Evolutionary conservation across 2,888 invertebrate species (phyloP).

Genomic region (Drosophila neutralis): DNA sequence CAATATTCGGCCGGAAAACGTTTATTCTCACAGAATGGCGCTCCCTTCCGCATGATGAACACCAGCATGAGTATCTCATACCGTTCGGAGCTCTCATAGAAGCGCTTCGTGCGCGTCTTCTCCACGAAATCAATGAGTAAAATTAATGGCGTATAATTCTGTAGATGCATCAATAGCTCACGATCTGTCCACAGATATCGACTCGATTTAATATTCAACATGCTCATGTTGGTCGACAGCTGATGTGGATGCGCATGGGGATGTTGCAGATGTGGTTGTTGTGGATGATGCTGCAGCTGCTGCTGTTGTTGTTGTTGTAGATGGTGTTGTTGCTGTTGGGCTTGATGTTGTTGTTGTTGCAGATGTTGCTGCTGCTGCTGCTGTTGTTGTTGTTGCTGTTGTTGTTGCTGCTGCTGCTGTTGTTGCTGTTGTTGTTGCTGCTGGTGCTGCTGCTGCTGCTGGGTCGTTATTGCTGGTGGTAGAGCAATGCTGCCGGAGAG

Average conservation of each 20-base stretch:
- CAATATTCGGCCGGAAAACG: slow-evolving; percentile 82
- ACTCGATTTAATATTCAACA: slow-evolving; percentile 57
- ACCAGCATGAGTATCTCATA: slow-evolving; percentile 81
- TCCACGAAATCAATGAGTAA: slow-evolving; percentile 81
- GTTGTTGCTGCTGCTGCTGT: slow-evolving; percentile 30
- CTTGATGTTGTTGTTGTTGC: slow-evolving; percentile 17
- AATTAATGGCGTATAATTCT: slow-evolving; percentile 80
- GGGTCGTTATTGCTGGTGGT: slow-evolving; percentile 13
- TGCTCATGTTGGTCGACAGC: slow-evolving; percentile 61
- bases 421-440: slow-evolving; percentile 21
- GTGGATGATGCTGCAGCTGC: slow-evolving; percentile 31
- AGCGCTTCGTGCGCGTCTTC: slow-evolving; percentile 81
- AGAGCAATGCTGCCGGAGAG: slow-evolving; percentile 20
- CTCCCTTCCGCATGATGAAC: slow-evolving; percentile 79
- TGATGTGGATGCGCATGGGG: slow-evolving; percentile 40
- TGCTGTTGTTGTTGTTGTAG: slow-evolving; percentile 24
- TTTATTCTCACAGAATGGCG: slow-evolving; percentile 82
- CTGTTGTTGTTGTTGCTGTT: background rate
- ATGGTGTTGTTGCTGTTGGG: slow-evolving; percentile 41
- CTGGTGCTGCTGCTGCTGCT: slow-evolving; percentile 29
- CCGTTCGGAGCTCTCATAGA: slow-evolving; percentile 81
- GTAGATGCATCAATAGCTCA: slow-evolving; percentile 79
- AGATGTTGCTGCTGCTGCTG: slow-evolving; percentile 16
- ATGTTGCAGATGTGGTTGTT: slow-evolving; percentile 47
- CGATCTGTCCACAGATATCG: slow-evolving; percentile 80